Evolutionary conservation across 1,140 invertebrate species (phyloP).

Genomic region (Lysiphlebus fabarum): DNA sequence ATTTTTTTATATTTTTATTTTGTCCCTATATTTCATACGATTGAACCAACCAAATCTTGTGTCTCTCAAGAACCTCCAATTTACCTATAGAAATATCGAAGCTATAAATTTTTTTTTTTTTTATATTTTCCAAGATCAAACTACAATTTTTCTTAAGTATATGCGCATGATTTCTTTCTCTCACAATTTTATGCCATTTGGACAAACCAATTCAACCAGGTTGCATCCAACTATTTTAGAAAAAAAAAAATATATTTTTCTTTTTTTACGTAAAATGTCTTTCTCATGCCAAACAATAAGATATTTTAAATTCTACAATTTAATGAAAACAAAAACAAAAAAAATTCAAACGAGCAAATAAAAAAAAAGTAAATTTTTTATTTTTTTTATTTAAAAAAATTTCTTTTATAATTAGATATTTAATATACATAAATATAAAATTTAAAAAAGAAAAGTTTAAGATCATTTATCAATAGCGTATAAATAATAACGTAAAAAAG

Average conservation of each 20-base stretch:
- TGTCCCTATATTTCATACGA: not conserved
- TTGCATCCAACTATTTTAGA: too few relatives aligned
- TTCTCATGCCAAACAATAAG: not conserved
- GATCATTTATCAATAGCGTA: too few relatives aligned
- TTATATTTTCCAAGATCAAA: slow-evolving; percentile 20
- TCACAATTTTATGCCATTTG: slow-evolving; percentile 10
- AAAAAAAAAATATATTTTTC: too few relatives aligned
- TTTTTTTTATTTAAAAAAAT: too few relatives aligned
- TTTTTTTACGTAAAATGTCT: slow-evolving; percentile 1
- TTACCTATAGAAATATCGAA: slow-evolving; percentile 24
- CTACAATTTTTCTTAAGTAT: slow-evolving; percentile 22
- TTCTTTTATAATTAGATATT: too few relatives aligned
- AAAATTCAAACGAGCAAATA: not conserved
- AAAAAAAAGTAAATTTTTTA: not conserved
- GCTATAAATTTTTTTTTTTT: slow-evolving; percentile 6
- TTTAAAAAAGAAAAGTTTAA: too few relatives aligned
- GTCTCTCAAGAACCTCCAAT: slow-evolving; percentile 26
- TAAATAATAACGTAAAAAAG: too few relatives aligned
- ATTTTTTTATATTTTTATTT: slow-evolving; percentile 1
- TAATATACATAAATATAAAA: too few relatives aligned
- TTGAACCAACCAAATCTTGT: not conserved
- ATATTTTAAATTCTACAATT: too few relatives aligned
- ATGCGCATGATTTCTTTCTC: slow-evolving; percentile 16
- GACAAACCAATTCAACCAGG: slow-evolving; percentile 21
- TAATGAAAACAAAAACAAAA: not conserved